Evolutionary conservation across 2,888 invertebrate genomes (phyloP), one percentile per base, ranked within the genome.

Genomic region (Melinaea menophilus): DNA sequence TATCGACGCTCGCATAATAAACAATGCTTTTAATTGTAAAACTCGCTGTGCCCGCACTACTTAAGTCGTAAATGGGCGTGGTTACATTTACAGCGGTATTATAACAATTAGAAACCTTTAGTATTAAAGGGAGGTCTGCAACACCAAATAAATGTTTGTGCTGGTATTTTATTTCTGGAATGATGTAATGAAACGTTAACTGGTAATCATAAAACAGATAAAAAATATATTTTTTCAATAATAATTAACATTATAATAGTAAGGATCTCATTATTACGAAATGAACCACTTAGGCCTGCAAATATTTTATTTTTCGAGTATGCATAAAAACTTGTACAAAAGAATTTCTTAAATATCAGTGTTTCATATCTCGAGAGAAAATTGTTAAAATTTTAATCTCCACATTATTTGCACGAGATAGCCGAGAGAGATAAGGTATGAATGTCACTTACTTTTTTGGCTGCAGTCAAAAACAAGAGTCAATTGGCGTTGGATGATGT

Each of bases 11-110:
- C 61, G 65, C 66, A 66, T 64, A 69, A 70, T 70, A 69, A 72
- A 72, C 72, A 71, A 71, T 59, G 71, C 67, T 66, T 68, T 69
- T 70, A 69, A 71, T 71, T 68, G 73, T 72, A 69, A 69, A 71
- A 69, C 71, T 65, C 64, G 63, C 51, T 51, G 69, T 69, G 72
- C 59, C 69, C 56, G 72, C 69, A 69, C 64, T 65, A 57, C 59
- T 63, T 64, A 62, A 56, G 56, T 56, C 59, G 56, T 68, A 59
- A 65, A 56, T 51, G 65, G 11, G 31, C 51, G 56, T 22, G 64
- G 64, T 56, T 4, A 33, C 13, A 46, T 22, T 61, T 31, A 9
- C 4, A 56, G 60, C 31, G 46, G 33, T n/a, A n/a, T 22, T 34
- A 3, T 34, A 61, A 41, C 9, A 5, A 41, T 41, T 41, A 9